phyloP scores from a whole-genome alignment of 2,888 invertebrate species.

The Xestia xanthographa region DNA sequence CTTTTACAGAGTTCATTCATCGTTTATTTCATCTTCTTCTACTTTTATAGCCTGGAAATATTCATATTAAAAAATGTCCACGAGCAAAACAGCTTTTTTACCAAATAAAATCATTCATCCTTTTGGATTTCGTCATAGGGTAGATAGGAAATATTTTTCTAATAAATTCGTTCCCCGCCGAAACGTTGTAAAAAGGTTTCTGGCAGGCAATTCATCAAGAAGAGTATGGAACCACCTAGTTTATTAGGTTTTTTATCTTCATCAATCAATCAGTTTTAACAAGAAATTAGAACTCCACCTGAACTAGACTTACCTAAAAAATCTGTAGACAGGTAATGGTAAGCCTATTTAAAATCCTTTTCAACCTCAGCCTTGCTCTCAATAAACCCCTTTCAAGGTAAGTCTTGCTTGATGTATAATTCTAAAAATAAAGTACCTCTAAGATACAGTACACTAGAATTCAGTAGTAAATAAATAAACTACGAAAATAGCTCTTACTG shows the following conservation, averaged over 20 bases:
- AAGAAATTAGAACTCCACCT: conserved; percentile 13
- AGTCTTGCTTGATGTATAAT: conserved; percentile 17
- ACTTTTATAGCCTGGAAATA: neutral
- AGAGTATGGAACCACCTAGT: neutral
- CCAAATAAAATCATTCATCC: neutral
- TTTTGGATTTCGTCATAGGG: neutral
- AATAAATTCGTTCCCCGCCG: neutral
- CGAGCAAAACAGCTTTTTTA: neutral
- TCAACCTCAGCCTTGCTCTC: conserved; percentile 14
- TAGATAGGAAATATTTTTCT: neutral
- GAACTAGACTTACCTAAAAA: neutral
- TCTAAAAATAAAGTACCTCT: conserved; percentile 19
- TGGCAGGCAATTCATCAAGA: conserved; percentile 16
- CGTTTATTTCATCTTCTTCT: neutral
- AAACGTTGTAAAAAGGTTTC: neutral
- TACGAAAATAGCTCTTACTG: neutral
- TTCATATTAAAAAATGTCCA: neutral
- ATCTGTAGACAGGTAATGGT: neutral
- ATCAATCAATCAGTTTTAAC: conserved; percentile 28
- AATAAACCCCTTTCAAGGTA: conserved; percentile 31
- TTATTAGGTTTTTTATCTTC: conserved; percentile 7
- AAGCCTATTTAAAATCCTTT: conserved; percentile 22
- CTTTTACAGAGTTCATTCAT: neutral
- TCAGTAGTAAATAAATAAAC: neutral
- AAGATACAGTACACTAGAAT: neutral